phyloP scores from a whole-genome alignment of 2,888 invertebrate species.

The Cephus spinipes region DNA sequence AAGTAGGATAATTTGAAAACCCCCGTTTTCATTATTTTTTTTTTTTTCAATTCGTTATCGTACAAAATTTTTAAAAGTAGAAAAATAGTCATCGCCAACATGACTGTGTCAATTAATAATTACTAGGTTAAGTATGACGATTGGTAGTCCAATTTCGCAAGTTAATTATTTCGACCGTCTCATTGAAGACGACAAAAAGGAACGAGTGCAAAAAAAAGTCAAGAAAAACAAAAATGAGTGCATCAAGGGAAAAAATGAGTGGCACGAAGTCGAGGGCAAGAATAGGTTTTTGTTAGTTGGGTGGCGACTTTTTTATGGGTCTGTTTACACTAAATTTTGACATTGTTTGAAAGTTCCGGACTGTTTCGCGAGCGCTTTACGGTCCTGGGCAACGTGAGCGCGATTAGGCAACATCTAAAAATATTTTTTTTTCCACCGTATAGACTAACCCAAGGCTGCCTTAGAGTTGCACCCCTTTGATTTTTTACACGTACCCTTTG shows the following conservation, averaged over 20 bases:
- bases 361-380: constrained; percentile 18
- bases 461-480: not conserved
- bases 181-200: not conserved
- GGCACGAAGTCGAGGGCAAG: not conserved
- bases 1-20: not conserved
- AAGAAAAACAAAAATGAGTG: not conserved
- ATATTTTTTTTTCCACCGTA: constrained; percentile 10
- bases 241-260: not conserved
- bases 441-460: not conserved
- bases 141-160: not conserved
- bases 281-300: not conserved
- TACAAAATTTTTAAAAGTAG: not conserved
- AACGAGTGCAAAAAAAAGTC: too few species aligned
- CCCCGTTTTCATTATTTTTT: not conserved
- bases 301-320: constrained; percentile 18
- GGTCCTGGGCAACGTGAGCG: constrained; percentile 1
- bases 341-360: constrained; percentile 25
- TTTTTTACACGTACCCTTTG: not conserved
- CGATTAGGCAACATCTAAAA: constrained; percentile 21
- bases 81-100: not conserved
- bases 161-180: not conserved
- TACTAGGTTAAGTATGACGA: not conserved
- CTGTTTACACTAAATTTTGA: constrained; percentile 23
- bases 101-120: not conserved
- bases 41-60: not conserved